phyloP scores from a whole-genome alignment of 1,140 invertebrate species.

The Cherax quadricarinatus region DNA sequence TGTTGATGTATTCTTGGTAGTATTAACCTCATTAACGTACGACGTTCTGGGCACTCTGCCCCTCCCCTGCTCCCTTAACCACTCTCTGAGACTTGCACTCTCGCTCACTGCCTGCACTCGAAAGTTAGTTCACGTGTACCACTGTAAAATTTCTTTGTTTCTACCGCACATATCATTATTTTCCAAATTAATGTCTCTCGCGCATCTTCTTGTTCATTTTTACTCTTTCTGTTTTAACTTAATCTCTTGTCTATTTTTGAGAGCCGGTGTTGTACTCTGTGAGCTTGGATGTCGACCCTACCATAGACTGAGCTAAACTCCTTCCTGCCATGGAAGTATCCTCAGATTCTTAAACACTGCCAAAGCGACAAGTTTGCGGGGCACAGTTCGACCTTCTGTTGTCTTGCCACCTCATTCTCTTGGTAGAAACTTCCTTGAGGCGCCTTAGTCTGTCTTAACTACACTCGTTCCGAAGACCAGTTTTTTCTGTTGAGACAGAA shows the following conservation, averaged over 20 bases:
- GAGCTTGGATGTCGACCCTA: neutral
- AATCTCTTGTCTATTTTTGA: neutral
- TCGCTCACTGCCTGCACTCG: neutral
- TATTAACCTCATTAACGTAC: neutral
- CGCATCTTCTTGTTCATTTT: neutral
- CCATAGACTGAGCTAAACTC: neutral
- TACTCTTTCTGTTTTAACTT: neutral
- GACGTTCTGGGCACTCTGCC: neutral
- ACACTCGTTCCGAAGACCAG: too few species aligned
- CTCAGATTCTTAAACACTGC: neutral
- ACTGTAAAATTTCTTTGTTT: neutral
- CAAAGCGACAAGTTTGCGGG: neutral
- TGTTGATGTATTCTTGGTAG: neutral
- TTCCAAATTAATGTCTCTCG: neutral
- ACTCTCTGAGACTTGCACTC: neutral
- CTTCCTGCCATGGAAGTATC: neutral
- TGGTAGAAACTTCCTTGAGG: neutral
- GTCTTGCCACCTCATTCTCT: neutral
- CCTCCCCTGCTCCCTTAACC: neutral
- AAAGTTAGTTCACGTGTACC: neutral
- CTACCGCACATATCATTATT: neutral
- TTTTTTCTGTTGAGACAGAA: too few species aligned
- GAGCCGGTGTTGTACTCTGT: slow-evolving; percentile 16
- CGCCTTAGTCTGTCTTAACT: neutral
- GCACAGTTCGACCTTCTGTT: neutral